Base-by-base conservation (phyloP, 1,140 invertebrate genomes). In the Hormaphis cornu region DNA sequence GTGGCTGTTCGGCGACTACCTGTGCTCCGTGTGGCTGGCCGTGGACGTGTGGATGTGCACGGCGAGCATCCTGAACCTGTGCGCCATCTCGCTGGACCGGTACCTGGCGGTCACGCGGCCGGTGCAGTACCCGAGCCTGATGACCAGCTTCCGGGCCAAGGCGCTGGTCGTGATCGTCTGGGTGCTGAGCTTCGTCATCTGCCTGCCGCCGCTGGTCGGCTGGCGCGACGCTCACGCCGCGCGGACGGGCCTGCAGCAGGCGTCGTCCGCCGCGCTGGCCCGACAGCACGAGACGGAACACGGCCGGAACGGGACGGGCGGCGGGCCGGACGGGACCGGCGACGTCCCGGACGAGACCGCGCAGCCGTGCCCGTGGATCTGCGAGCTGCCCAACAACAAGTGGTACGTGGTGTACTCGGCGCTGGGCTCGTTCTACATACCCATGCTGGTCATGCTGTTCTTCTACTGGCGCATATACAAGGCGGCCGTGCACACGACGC, bases 31-130 rank as follows among this genome's bases (percentile, higher is more conserved):
- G 71, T 96, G 92, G 92, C 80, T 95, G 70, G 93, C 93, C 0
- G 86, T 95, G 22, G 95, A 97, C 79, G 95, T 97, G 1, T 93
- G 94, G 89, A 90, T 97, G 87, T 91, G 94, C 79, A 97, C 95
- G 0, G 93, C 95, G 0, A 95, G 91, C 73, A 97, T 97, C 74
- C 81, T 96, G 61, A 96, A 95, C 79, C 84, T 97, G 30, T 91
- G 89, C 76, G 89, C 89, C 74, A 96, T 96, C 75, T 93, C 90
- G 22, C 79, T 94, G 74, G 94, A 97, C 81, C 84, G 95, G 71
- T 98, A 97, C 81, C 88, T 97, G 75, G 95, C 93, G 0, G 93
- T 97, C 58, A 97, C 94, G 10, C 82, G 92, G 46, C 93, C 95
- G 1, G 89, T 98, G 61, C 89, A 86, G 74, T 98, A 98, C 81